Base-by-base conservation (phyloP, 1,140 invertebrate genomes). In the Drosophila sproati region DNA sequence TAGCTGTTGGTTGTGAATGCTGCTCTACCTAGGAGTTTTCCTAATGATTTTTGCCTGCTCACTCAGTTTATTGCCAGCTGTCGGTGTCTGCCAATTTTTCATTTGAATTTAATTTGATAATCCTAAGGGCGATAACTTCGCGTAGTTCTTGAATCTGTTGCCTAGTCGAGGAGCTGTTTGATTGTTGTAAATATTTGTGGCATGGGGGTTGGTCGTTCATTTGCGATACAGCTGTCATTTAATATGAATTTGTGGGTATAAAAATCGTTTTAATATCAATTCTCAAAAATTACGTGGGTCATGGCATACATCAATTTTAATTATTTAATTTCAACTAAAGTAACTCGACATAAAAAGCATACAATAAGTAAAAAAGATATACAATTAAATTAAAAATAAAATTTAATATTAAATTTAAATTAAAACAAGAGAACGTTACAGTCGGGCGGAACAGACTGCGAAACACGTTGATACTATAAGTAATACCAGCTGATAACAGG, bases 61-160 rank as follows among this genome's bases (percentile, higher is more conserved):
- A 37, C 28, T 55, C 28, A 48, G 55, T 56, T 48, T 68, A 29
- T 5, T n/a, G 10, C 43, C 57, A 50, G 31, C 57, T 31, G 39
- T 57, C 55, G 29, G 37, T 48, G 43, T 50, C 51, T 63, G 56
- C 51, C 73, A 57, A 67, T 76, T 66, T 56, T 79, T 77, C 63
- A 73, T 77, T 63, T 73, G 69, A 77, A 69, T 79, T 79, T 77
- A 48, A 48, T 77, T 60, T 68, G 54, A 69, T 77, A 79, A 79
- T 77, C 69, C 77, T 77, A 77, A 20, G 20, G 77, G 34, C 55
- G 55, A 73, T 79, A 73, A 79, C 73, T 79, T 79, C 48, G 28
- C 77, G 77, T 73, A 64, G 59, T 63, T 64, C 41, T 12, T n/a
- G 55, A 8, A 34, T 45, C 62, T 64, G 4, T 47, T 29, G 51